These are phyloP conservation scores for Trididemnum nubilum DNA, from an alignment of 23 tunicate species.

Conservation along the genomic window DNA sequence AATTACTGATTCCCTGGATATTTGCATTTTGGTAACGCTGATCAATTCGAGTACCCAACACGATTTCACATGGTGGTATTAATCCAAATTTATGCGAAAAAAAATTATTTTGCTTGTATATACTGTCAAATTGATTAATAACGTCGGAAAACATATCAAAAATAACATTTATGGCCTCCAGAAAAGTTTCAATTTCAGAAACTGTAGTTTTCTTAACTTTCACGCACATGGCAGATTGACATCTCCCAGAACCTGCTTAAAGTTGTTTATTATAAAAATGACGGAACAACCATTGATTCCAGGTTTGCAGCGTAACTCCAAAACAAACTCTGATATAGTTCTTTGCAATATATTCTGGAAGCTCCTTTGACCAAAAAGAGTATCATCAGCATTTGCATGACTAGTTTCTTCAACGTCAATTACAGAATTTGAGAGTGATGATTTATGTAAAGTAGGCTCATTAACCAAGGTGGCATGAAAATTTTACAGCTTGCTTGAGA, in stretches of 20 bases:
- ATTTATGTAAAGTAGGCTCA: too few species aligned
- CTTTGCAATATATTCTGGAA: neutral
- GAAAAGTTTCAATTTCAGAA: neutral
- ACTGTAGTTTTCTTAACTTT: conserved; percentile 7
- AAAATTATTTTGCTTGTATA: conserved; percentile 40
- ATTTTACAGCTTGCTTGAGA: too few species aligned
- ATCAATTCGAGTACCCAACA: conserved; percentile 30
- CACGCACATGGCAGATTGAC: neutral
- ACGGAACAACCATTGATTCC: conserved; percentile 25
- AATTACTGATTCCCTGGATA: conserved; percentile 5
- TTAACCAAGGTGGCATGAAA: too few species aligned
- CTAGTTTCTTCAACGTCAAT: neutral
- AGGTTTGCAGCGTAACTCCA: conserved; percentile 20
- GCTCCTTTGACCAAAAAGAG: too few species aligned
- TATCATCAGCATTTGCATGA: too few species aligned
- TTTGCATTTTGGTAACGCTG: neutral
- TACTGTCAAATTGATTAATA: conserved; percentile 14
- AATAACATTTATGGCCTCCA: conserved; percentile 3
- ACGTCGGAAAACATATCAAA: neutral
- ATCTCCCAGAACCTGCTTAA: neutral
- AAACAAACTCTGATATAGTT: conserved; percentile 1
- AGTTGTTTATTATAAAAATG: neutral
- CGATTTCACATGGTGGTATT: conserved; percentile 9
- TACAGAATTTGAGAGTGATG: too few species aligned
- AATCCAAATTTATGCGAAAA: conserved; percentile 6